Conservation (phyloP, 2,113 vertebrate genomes). For the Dendropsophus ebraccatus region DNA sequence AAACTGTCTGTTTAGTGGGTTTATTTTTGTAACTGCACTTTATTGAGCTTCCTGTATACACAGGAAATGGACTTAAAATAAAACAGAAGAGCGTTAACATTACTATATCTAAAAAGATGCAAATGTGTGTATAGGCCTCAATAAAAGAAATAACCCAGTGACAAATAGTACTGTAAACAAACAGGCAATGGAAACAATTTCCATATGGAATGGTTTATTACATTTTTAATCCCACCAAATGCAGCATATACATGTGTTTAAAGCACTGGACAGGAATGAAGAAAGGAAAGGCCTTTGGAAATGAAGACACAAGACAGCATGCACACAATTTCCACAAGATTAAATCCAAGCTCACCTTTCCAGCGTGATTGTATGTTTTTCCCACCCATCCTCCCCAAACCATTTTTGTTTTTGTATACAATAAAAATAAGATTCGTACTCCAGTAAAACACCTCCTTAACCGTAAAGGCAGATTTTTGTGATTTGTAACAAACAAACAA, state of each 20-base stretch:
- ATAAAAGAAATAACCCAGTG: too few relatives aligned
- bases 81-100: background rate
- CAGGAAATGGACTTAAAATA: background rate
- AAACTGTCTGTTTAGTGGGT: background rate
- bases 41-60: background rate
- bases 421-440: conserved; percentile 80
- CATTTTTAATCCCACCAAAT: conserved; percentile 83
- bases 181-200: conserved; percentile 35
- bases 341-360: conserved; percentile 75
- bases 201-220: conserved; percentile 93
- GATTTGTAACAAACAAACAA: conserved; percentile 71
- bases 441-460: conserved; percentile 73
- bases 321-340: conserved; percentile 79
- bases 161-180: background rate
- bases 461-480: conserved; percentile 61
- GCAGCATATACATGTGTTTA: conserved; percentile 82
- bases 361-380: conserved; percentile 61
- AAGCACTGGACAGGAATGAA: conserved; percentile 92
- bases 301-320: conserved; percentile 76
- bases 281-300: conserved; percentile 68
- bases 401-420: conserved; percentile 63
- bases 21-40: background rate
- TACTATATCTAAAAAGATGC: background rate
- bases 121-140: background rate
- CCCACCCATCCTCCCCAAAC: conserved; percentile 55